phyloP scores from a whole-genome alignment of 2,113 vertebrate species.

The Phycodurus eques region DNA sequence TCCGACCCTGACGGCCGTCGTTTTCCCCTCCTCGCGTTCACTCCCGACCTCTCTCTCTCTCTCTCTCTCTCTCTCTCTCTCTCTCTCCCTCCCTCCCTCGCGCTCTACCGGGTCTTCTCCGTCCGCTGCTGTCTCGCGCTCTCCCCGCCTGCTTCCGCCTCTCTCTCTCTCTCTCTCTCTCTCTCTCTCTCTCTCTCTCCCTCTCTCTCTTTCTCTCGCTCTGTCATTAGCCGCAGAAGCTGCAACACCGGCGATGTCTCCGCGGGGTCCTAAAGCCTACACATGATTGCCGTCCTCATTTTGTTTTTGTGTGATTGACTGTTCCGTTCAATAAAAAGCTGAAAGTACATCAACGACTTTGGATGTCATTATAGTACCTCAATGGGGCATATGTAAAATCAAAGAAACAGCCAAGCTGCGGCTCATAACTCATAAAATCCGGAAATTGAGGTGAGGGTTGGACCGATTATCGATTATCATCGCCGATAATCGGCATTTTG shows the following conservation, averaged over 20 bases:
- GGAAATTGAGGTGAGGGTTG: too few relatives aligned
- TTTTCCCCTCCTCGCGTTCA: constrained; percentile 51
- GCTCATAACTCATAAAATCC: too few relatives aligned
- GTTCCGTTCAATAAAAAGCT: too few relatives aligned
- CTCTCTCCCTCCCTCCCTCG: constrained; percentile 59
- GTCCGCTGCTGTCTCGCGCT: constrained; percentile 67
- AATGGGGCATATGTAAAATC: too few relatives aligned
- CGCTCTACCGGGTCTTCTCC: constrained; percentile 71
- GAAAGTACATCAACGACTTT: too few relatives aligned
- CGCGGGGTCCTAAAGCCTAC: constrained; percentile 70
- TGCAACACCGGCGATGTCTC: constrained; percentile 57
- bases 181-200: constrained; percentile 61
- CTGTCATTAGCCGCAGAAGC: constrained; percentile 69
- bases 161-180: constrained; percentile 49
- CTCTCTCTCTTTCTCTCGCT: constrained; percentile 52
- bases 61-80: constrained; percentile 41
- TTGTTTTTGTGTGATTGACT: too few relatives aligned
- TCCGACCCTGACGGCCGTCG: constrained; percentile 66
- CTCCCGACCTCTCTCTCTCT: constrained; percentile 37
- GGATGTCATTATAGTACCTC: too few relatives aligned
- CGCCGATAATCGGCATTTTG: too few relatives aligned
- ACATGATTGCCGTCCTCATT: too few relatives aligned
- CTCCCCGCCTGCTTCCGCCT: constrained; percentile 60
- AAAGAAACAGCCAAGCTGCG: too few relatives aligned
- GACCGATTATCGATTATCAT: too few relatives aligned